phyloP scores from a whole-genome alignment of 2,888 invertebrate species.

The Masnerella sp. region DNA sequence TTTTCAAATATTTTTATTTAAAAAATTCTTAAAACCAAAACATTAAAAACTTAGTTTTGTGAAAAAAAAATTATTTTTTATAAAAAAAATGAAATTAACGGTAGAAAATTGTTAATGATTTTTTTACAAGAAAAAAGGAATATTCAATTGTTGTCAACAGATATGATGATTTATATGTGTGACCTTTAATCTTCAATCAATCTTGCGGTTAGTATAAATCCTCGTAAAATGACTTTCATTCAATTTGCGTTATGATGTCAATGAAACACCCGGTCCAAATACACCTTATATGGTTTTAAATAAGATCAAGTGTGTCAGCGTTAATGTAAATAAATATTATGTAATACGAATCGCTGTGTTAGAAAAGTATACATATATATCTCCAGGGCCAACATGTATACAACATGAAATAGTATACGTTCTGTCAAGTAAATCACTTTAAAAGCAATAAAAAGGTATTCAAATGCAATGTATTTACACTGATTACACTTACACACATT shows the following conservation, averaged over 20 bases:
- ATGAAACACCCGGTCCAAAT: too few relatives aligned
- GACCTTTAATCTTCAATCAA: too few relatives aligned
- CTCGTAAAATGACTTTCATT: background rate
- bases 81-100: too few relatives aligned
- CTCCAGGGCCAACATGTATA: slow-evolving; percentile 18
- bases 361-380: background rate
- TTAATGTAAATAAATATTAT: slow-evolving; percentile 32
- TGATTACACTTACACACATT: background rate
- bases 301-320: background rate
- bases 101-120: background rate
- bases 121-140: too few relatives aligned
- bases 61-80: too few relatives aligned
- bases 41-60: too few relatives aligned
- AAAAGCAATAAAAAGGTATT: background rate
- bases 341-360: slow-evolving; percentile 2
- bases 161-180: background rate
- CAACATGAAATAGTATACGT: slow-evolving; percentile 5
- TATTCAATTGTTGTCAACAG: background rate
- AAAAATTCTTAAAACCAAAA: too few relatives aligned
- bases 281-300: background rate
- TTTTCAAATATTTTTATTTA: too few relatives aligned
- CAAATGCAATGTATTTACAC: background rate
- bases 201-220: background rate
- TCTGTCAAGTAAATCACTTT: background rate
- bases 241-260: too few relatives aligned